These are phyloP conservation scores for Caloenas nicobarica DNA, from an alignment of 2,113 vertebrate genomes.

Conservation along the genomic window DNA sequence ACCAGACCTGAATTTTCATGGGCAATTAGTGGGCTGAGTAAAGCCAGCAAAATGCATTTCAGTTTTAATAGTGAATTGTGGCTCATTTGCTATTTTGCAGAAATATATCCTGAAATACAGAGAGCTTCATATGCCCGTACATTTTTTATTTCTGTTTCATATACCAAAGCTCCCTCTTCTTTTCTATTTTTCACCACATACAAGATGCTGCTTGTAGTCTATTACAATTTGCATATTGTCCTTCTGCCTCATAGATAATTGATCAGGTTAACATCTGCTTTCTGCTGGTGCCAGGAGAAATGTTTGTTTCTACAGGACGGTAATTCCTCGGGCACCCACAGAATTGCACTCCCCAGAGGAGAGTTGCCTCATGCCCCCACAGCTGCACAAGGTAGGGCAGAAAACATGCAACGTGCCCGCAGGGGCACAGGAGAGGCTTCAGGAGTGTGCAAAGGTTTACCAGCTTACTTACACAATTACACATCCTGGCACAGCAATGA, in stretches of 20 bases:
- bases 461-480: not conserved
- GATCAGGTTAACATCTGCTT: conserved; percentile 61
- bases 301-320: not conserved
- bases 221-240: conserved; percentile 51
- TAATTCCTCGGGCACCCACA: not conserved
- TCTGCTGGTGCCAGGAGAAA: conserved; percentile 26
- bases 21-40: conserved; percentile 66
- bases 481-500: not conserved
- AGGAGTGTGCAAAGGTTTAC: accelerated
- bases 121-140: not conserved
- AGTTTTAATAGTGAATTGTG: conserved; percentile 51
- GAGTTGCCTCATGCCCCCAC: accelerated
- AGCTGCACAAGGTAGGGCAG: not conserved
- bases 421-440: not conserved
- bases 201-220: conserved; percentile 34
- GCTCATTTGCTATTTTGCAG: conserved; percentile 46
- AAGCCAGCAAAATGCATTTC: conserved; percentile 50
- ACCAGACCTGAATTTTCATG: conserved; percentile 70
- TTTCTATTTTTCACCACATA: conserved; percentile 18
- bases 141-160: conserved; percentile 14
- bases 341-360: not conserved
- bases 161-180: not conserved
- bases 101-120: conserved; percentile 16
- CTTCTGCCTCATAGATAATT: conserved; percentile 58
- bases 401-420: accelerated